These are phyloP conservation scores for Pangasius mekongensis DNA, from an alignment of 2,797 vertebrate genomes.

Conservation along the genomic window DNA sequence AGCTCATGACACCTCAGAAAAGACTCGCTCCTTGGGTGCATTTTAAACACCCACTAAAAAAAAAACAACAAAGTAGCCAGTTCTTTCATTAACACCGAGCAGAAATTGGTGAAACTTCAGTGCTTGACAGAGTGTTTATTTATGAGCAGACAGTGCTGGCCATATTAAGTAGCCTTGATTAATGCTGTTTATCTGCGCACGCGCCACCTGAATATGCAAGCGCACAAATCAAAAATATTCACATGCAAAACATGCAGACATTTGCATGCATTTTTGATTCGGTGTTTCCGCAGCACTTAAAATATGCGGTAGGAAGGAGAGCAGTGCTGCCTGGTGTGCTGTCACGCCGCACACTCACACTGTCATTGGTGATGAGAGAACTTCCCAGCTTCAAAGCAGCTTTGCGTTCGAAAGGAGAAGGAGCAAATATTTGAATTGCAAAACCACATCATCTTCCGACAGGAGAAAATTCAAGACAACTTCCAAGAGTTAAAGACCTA, in stretches of 20 bases:
- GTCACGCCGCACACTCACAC: slow-evolving; percentile 96
- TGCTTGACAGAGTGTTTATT: slow-evolving; percentile 60
- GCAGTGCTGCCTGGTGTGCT: slow-evolving; percentile 87
- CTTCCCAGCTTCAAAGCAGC: slow-evolving; percentile 92
- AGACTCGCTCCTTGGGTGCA: slow-evolving; percentile 47
- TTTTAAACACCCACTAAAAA: slow-evolving; percentile 18
- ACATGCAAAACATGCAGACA: slow-evolving; percentile 77
- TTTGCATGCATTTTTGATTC: slow-evolving; percentile 81
- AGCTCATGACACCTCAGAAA: slow-evolving; percentile 47
- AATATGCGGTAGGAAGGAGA: slow-evolving; percentile 81
- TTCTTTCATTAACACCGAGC: slow-evolving; percentile 39
- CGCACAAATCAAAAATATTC: slow-evolving; percentile 65
- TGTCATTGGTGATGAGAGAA: slow-evolving; percentile 98
- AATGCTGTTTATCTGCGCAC: slow-evolving; percentile 69
- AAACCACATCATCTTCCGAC: slow-evolving; percentile 87
- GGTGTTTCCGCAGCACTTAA: slow-evolving; percentile 73
- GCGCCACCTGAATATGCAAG: slow-evolving; percentile 76
- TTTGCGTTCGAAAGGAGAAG: slow-evolving; percentile 88
- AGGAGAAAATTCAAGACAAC: slow-evolving; percentile 77
- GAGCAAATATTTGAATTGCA: slow-evolving; percentile 99
- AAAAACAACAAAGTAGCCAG: slow-evolving; percentile 27
- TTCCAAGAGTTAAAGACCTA: slow-evolving; percentile 77
- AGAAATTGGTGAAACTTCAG: slow-evolving; percentile 36
- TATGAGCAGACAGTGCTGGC: slow-evolving; percentile 65
- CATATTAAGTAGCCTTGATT: slow-evolving; percentile 72